phyloP scores from a whole-genome alignment of 37 sponge, comb jelly and placozoan species.

The Crambe crambe region DNA sequence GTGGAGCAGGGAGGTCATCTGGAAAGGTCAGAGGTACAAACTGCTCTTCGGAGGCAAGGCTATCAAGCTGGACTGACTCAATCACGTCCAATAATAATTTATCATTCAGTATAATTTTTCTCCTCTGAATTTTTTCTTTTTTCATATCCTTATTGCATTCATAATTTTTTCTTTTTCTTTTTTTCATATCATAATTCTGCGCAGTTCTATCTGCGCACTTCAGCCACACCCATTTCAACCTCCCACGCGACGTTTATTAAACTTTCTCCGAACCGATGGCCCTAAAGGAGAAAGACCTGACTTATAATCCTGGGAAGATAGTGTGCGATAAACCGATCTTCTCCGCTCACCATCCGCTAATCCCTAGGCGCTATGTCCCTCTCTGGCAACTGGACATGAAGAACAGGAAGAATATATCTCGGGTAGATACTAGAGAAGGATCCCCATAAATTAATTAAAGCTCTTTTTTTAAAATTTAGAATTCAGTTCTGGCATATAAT shows the following conservation, averaged over 20 bases:
- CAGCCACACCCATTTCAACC: no score
- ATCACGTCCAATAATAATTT: no score
- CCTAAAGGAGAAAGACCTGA: neutral
- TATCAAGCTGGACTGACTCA: conserved; percentile 47
- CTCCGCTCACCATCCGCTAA: conserved; percentile 75
- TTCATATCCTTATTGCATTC: no score
- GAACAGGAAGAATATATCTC: conserved; percentile 58
- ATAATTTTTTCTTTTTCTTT: no score
- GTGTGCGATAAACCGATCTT: conserved; percentile 14
- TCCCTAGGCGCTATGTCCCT: conserved; percentile 78
- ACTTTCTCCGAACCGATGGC: no score
- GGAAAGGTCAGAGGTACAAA: conserved; percentile 53
- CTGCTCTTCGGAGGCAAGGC: conserved; percentile 56
- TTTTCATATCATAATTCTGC: no score
- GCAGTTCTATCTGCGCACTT: no score
- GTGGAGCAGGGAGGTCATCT: conserved; percentile 54
- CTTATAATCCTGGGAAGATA: neutral
- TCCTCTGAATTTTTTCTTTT: no score
- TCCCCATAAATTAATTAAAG: neutral
- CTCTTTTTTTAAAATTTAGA: neutral
- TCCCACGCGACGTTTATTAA: no score
- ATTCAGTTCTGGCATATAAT: neutral
- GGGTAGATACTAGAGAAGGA: conserved; percentile 13
- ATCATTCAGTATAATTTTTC: no score
- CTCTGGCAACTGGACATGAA: conserved; percentile 86